Evolutionary conservation across 2,113 vertebrate species (phyloP).

Genomic region (Uropsilus gracilis): DNA sequence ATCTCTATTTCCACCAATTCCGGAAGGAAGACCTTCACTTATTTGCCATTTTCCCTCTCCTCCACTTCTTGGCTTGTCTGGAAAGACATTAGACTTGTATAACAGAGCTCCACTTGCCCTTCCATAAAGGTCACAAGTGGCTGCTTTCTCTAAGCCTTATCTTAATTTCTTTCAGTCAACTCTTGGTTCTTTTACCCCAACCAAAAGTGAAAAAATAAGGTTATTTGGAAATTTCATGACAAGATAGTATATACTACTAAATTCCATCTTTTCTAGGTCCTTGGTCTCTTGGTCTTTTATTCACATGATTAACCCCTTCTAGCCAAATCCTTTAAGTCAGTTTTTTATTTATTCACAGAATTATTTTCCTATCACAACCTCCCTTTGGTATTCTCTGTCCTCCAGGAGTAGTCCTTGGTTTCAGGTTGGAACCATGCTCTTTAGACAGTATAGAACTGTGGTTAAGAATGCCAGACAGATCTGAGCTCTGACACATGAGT

Average conservation of each 20-base stretch:
- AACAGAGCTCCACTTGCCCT: neutral
- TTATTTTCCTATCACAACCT: neutral
- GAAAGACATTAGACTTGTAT: neutral
- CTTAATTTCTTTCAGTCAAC: neutral
- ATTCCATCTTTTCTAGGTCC: neutral
- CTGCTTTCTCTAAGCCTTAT: neutral
- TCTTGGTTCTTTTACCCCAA: neutral
- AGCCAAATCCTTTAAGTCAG: neutral
- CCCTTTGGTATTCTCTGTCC: neutral
- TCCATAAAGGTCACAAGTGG: neutral
- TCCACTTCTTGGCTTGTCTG: neutral
- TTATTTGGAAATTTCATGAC: neutral
- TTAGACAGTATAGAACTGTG: neutral
- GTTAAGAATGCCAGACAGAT: neutral
- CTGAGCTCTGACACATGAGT: neutral
- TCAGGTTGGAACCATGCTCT: neutral
- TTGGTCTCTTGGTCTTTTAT: neutral
- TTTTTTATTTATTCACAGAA: neutral
- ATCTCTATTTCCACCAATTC: neutral
- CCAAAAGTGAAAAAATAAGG: neutral
- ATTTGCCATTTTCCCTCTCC: neutral
- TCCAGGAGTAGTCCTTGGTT: neutral
- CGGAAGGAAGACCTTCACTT: neutral
- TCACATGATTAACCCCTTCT: neutral
- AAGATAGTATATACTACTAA: neutral